Evolutionary conservation across 2,113 vertebrate genomes (phyloP), one percentile per base, ranked within the genome.

Genomic region (Pavo muticus): DNA sequence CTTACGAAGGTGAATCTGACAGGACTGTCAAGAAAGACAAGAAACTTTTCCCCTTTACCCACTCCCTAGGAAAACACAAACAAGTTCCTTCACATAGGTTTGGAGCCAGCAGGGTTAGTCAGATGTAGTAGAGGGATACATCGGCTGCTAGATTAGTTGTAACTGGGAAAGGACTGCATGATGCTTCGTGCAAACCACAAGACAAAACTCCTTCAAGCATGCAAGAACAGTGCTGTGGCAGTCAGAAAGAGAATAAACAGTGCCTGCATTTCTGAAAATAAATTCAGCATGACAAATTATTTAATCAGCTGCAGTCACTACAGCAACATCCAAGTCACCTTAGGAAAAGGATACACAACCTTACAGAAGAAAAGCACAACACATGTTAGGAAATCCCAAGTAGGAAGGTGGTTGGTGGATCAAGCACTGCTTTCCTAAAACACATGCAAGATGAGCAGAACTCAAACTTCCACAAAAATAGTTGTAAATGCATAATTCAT

Each of bases 141-240:
- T 5, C 25, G 29, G 40, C 21, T 61, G 45, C 23, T 69, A 48
- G 27, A 60, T 29, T 8, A 35, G 14, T 37, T 42, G 14, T 50
- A 60, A 13, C 6, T 16, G n/a, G 18, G 45, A 24, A 61, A 57
- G 40, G 50, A 59, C 8, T 2, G 6, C 9, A 24, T 1, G 48
- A 50, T 42, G 54, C 42, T 69, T 37, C 64, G 18, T 25, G n/a
- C 32, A 23, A 8, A 48, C 20, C n/a, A 52, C 56, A 54, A 29
- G 19, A 48, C 8, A 23, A 16, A 4, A 7, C 57, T 37, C 78
- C 59, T 27, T n/a, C 21, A 50, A 44, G 47, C 52, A 47, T 2
- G 2, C 2, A 1, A 0, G 1, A 30, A 44, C 21, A 70, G 27
- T 0, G 0, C 37, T 11, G 24, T 25, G 17, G 20, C n/a, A 57